Evolutionary conservation across 2,797 vertebrate species (phyloP).

Genomic region (Centroberyx gerrardi): DNA sequence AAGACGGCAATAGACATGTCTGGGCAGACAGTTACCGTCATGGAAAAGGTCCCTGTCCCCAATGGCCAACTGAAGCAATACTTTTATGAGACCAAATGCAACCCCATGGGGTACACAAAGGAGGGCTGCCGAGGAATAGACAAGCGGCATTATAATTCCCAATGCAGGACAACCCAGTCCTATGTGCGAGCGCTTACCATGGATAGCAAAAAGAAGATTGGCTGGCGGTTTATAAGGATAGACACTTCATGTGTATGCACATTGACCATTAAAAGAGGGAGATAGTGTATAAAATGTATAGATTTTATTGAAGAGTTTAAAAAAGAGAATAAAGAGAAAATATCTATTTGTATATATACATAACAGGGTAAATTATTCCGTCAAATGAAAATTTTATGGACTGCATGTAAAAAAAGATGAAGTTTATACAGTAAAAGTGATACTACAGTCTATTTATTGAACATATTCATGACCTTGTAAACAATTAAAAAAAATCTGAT

Average conservation of each 20-base stretch:
- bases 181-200: constrained; percentile 99
- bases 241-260: constrained; percentile 99
- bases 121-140: constrained; percentile 99
- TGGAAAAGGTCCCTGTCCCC: constrained; percentile 98
- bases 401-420: constrained; percentile 99
- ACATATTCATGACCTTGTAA: constrained; percentile 99
- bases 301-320: constrained; percentile 99
- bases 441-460: constrained; percentile 99
- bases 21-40: constrained; percentile 97
- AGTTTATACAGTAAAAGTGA: constrained; percentile 99
- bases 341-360: constrained; percentile 99
- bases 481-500: constrained; percentile 93
- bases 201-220: constrained; percentile 99
- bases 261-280: constrained; percentile 99
- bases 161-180: constrained; percentile 99
- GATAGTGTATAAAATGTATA: constrained; percentile 99
- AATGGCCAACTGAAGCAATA: constrained; percentile 99
- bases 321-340: constrained; percentile 94
- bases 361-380: constrained; percentile 99
- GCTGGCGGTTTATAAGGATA: constrained; percentile 99
- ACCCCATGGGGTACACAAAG: constrained; percentile 98
- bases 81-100: constrained; percentile 99
- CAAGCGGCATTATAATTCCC: constrained; percentile 99
- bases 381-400: constrained; percentile 99
- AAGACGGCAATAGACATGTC: constrained; percentile 99